Conservation (phyloP, 2,113 vertebrate species). For the Plestiodon gilberti region DNA sequence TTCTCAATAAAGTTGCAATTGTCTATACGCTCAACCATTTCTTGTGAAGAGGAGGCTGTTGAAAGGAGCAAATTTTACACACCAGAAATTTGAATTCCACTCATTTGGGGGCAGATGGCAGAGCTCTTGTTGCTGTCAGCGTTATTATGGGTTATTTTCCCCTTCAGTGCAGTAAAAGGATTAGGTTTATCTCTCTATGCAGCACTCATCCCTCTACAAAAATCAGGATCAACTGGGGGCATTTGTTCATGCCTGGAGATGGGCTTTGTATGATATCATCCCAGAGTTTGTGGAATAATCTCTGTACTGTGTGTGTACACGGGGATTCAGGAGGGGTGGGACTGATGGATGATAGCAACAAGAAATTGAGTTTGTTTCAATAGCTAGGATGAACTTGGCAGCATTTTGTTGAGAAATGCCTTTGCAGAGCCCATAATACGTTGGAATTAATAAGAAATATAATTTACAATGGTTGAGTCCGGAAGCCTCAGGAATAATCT, state of each 20-base stretch:
- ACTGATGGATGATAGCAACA: background rate
- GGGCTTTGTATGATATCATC: slow-evolving; percentile 1
- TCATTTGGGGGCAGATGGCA: slow-evolving; percentile 28
- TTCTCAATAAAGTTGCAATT: background rate
- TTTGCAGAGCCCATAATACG: background rate
- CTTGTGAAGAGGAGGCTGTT: background rate
- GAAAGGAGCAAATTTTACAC: background rate
- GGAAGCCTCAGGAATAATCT: background rate
- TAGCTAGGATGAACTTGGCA: background rate
- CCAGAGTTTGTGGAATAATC: background rate
- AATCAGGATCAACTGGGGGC: slow-evolving; percentile 6
- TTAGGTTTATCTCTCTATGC: slow-evolving; percentile 59
- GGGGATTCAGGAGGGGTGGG: background rate
- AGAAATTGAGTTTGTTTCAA: background rate
- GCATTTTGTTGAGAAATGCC: background rate
- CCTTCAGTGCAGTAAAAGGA: slow-evolving; percentile 48
- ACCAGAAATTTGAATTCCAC: slow-evolving; percentile 22
- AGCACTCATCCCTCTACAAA: slow-evolving; percentile 47
- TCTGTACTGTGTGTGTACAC: background rate
- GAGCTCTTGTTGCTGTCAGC: slow-evolving; percentile 37
- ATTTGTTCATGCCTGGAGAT: background rate
- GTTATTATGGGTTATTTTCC: slow-evolving; percentile 38
- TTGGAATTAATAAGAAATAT: background rate
- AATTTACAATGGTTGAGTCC: background rate
- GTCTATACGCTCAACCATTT: background rate